Evolutionary conservation across 2,888 invertebrate genomes (phyloP).

Genomic region (Melanotus villosus): DNA sequence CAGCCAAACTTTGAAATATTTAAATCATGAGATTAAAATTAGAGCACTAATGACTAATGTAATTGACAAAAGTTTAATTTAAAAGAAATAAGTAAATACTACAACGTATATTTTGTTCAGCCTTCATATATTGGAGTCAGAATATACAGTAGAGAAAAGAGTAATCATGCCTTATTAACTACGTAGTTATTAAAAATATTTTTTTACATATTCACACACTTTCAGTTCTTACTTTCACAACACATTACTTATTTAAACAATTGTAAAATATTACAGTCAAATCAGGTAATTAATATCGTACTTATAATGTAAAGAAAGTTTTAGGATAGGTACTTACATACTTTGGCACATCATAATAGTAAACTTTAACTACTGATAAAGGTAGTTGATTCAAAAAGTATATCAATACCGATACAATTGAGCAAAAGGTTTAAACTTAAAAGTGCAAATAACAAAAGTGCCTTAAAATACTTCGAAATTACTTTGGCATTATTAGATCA

Average conservation of each 20-base stretch:
- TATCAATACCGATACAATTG: constrained; percentile 31
- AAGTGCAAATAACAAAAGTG: constrained; percentile 48
- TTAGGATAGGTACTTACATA: constrained; percentile 15
- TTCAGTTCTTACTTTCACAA: constrained; percentile 25
- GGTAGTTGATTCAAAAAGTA: neutral
- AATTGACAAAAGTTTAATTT: too few species aligned
- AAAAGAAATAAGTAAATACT: too few species aligned
- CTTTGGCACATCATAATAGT: constrained; percentile 41
- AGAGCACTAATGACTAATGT: too few species aligned
- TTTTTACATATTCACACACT: constrained; percentile 50
- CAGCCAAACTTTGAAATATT: too few species aligned
- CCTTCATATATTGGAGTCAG: constrained; percentile 46
- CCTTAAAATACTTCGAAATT: constrained; percentile 29
- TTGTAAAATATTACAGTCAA: neutral
- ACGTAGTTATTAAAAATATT: constrained; percentile 54
- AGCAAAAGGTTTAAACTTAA: constrained; percentile 37
- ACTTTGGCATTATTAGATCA: constrained; percentile 44
- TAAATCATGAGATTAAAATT: too few species aligned
- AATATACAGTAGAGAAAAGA: constrained; percentile 45
- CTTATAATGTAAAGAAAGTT: constrained; percentile 13
- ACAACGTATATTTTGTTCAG: constrained; percentile 40
- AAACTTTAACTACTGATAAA: constrained; percentile 16
- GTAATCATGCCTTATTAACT: constrained; percentile 47
- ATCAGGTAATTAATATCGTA: constrained; percentile 14
- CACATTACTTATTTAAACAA: constrained; percentile 30